Evolutionary conservation across 2,888 invertebrate species (phyloP).

Genomic region (Andrena dorsata): DNA sequence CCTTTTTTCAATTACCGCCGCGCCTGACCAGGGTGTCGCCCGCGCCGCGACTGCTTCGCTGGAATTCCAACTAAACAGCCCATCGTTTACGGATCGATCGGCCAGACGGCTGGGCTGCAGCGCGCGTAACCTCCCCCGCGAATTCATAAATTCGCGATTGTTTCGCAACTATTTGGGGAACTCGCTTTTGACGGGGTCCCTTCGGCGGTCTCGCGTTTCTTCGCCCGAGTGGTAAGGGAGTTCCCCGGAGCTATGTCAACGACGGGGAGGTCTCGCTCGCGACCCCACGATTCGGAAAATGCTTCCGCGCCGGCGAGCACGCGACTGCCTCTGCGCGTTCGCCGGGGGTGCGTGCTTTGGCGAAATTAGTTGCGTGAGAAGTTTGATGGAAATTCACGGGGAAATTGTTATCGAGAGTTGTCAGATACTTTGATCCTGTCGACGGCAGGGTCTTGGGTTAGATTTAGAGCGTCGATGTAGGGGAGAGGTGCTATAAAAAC

Average conservation of each 20-base stretch:
- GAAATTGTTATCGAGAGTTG: constrained; percentile 11
- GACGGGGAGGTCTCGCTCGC: constrained; percentile 20
- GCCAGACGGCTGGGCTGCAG: background rate
- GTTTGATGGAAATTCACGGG: constrained; percentile 2
- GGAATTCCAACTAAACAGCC: constrained; percentile 48
- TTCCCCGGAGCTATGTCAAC: constrained; percentile 43
- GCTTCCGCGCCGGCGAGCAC: constrained; percentile 9
- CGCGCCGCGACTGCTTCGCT: constrained; percentile 3
- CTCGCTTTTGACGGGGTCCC: constrained; percentile 28
- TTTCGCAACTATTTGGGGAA: constrained; percentile 50
- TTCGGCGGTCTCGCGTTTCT: constrained; percentile 33
- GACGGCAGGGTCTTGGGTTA: background rate
- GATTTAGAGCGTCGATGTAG: too few relatives aligned
- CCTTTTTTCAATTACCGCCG: constrained; percentile 49
- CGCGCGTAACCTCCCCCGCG: background rate
- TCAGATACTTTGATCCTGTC: background rate
- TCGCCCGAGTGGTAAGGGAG: constrained; percentile 14
- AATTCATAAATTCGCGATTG: constrained; percentile 46
- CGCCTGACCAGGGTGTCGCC: background rate
- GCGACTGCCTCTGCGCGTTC: background rate
- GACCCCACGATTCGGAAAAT: constrained; percentile 21
- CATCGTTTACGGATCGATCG: constrained; percentile 30
- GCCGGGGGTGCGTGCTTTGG: background rate
- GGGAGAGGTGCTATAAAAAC: too few relatives aligned
- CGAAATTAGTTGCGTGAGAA: constrained; percentile 9